A percentile compares a stretch with the other conserved stretches of the same genome.
These are phyloP conservation scores for Sturnus vulgaris DNA, from an alignment of 2,113 vertebrate species.

Conservation along the genomic window DNA sequence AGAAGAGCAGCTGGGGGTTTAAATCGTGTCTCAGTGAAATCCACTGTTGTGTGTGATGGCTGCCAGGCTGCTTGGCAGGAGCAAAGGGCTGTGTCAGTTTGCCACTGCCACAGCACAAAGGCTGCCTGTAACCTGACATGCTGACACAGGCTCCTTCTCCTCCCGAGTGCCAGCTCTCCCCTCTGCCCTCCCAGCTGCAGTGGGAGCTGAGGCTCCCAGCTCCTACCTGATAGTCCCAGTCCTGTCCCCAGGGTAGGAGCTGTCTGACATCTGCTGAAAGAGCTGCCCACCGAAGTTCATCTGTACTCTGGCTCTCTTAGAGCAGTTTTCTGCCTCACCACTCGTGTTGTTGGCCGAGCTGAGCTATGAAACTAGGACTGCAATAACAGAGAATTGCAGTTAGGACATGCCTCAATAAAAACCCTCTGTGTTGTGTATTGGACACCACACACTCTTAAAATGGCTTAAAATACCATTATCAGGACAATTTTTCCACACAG, in stretches of 20 bases:
- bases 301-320: background rate
- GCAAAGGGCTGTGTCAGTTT: background rate
- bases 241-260: background rate
- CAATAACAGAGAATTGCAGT: slow-evolving; percentile 13
- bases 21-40: background rate
- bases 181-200: background rate
- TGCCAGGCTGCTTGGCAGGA: background rate
- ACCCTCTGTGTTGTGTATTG: background rate
- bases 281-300: background rate
- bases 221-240: background rate
- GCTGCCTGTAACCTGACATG: background rate
- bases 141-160: background rate
- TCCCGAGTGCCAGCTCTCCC: background rate
- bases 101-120: background rate
- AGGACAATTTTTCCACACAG: background rate
- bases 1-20: background rate
- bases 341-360: slow-evolving; percentile 4
- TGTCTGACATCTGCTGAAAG: background rate
- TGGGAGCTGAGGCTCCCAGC: background rate
- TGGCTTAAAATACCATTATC: background rate
- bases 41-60: accelerated
- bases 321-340: slow-evolving; percentile 29
- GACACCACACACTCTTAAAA: background rate
- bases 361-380: background rate
- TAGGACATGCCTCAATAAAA: slow-evolving; percentile 5